Evolutionary conservation across 2,797 vertebrate genomes (phyloP).

Genomic region (Scolopax bukidnonensis): DNA sequence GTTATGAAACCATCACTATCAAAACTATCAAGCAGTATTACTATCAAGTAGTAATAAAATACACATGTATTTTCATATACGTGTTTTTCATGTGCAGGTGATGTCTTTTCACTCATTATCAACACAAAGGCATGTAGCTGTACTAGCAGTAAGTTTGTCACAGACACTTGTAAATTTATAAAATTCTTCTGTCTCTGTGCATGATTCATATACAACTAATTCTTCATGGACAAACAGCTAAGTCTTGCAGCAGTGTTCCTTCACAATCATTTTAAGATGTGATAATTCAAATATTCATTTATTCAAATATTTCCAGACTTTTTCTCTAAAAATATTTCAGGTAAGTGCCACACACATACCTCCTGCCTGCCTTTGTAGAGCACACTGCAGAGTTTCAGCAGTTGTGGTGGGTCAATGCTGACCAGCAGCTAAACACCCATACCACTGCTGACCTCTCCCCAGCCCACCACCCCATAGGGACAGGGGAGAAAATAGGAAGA

Average conservation of each 20-base stretch:
- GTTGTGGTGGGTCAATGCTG: background rate
- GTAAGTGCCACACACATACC: background rate
- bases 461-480: background rate
- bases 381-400: rapidly evolving
- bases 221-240: background rate
- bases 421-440: background rate
- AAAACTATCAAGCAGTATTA: too few relatives aligned
- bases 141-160: background rate
- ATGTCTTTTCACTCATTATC: background rate
- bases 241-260: background rate
- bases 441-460: background rate
- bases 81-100: background rate
- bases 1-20: background rate
- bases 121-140: rapidly evolving
- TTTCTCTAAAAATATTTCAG: background rate
- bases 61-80: too few relatives aligned
- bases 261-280: background rate
- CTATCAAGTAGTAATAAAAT: background rate
- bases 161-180: background rate
- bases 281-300: background rate
- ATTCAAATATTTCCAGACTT: background rate
- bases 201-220: background rate
- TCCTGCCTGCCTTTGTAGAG: background rate
- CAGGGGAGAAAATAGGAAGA: background rate
- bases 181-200: background rate